A percentile compares a stretch with the other conserved stretches of the same genome.
Conservation (phyloP, 2,797 vertebrate genomes). For the Diceros bicornis region DNA sequence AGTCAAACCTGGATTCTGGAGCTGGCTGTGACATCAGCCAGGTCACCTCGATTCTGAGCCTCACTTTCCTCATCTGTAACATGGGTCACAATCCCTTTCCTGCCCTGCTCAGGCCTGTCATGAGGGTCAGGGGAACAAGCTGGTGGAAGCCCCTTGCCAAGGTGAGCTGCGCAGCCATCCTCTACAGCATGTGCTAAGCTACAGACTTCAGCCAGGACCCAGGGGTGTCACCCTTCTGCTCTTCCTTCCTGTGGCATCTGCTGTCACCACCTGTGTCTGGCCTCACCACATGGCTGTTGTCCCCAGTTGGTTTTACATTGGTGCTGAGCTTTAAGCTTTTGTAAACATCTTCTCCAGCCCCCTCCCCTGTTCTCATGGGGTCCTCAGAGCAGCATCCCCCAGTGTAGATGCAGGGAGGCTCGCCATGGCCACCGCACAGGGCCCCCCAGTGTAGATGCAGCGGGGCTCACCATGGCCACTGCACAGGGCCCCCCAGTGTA, state of each 20-base stretch:
- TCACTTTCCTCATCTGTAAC: background rate
- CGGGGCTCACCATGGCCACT: too few species aligned
- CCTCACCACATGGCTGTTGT: too few species aligned
- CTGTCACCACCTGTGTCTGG: background rate
- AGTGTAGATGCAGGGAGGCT: background rate
- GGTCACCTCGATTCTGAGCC: background rate
- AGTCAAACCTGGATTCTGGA: background rate
- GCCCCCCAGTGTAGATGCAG: too few species aligned
- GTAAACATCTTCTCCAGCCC: background rate
- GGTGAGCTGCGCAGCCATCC: too few species aligned
- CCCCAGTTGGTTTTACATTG: background rate
- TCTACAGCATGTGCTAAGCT: fast-evolving
- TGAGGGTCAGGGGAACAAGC: background rate
- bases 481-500: too few species aligned
- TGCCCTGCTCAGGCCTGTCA: background rate
- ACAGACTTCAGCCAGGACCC: background rate
- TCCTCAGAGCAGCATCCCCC: background rate
- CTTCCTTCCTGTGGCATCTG: background rate
- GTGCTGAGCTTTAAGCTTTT: background rate
- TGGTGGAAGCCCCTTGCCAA: background rate
- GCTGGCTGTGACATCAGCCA: background rate
- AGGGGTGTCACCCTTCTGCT: too few species aligned
- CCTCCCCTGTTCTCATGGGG: background rate
- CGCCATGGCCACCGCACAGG: background rate
- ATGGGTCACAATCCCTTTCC: background rate